A percentile compares a stretch with the other conserved stretches of the same genome.
Conservation (phyloP, 2,797 vertebrate genomes). For the Xerus rutilus region DNA sequence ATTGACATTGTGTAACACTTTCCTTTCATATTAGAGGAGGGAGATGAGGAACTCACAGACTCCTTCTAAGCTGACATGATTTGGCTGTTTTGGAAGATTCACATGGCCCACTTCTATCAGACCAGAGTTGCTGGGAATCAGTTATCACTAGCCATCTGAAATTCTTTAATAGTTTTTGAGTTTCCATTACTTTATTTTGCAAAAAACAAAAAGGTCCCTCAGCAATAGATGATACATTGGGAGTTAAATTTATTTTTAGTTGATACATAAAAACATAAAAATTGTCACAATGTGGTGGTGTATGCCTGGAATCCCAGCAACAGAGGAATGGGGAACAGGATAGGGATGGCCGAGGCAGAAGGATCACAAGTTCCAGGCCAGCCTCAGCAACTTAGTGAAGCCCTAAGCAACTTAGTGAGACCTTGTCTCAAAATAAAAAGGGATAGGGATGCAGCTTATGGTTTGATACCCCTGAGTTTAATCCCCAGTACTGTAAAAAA, state of each 20-base stretch:
- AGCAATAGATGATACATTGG: not conserved
- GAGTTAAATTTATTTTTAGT: not conserved
- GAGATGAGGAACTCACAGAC: not conserved
- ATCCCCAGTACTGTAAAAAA: no score
- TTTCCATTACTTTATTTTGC: not conserved
- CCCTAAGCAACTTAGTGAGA: no score
- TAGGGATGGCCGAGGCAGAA: no score
- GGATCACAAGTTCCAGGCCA: no score
- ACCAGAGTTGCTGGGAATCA: constrained; percentile 12
- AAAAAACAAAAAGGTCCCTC: not conserved
- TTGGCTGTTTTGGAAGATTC: not conserved
- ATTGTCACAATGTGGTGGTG: no score
- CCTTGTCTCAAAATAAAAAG: no score
- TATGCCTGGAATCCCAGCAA: no score
- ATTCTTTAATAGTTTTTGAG: not conserved
- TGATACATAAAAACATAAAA: not conserved
- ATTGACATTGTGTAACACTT: not conserved
- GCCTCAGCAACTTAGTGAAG: no score
- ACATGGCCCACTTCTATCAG: not conserved
- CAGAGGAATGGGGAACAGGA: no score
- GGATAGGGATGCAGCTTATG: no score
- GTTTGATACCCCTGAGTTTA: no score
- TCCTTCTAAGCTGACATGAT: constrained; percentile 20
- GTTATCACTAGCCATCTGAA: not conserved
- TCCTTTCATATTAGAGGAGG: constrained; percentile 6